A percentile compares a stretch with the other conserved stretches of the same genome.
These are phyloP conservation scores for Clamator glandarius DNA, from an alignment of 2,797 vertebrate genomes.

Conservation along the genomic window DNA sequence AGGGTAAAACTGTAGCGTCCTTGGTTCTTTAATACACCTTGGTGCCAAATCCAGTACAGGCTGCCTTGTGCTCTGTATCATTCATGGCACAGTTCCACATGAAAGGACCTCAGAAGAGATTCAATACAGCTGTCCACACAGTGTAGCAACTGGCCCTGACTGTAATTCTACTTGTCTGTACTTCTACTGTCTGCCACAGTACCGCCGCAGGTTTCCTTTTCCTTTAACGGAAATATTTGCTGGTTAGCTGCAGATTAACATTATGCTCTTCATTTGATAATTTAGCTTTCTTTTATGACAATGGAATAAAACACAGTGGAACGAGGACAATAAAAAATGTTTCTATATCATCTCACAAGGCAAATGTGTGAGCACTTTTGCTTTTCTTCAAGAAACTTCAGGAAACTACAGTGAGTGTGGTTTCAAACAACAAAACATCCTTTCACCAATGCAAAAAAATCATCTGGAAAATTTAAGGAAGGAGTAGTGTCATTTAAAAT, in stretches of 20 bases:
- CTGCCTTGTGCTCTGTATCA: neutral
- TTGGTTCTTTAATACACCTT: neutral
- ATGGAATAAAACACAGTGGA: neutral
- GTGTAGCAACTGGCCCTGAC: neutral
- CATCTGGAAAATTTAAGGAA: neutral
- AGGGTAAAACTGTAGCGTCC: neutral
- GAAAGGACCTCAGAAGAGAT: neutral
- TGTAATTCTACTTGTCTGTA: no score
- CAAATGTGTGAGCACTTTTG: neutral
- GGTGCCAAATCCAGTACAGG: neutral
- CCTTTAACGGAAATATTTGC: neutral
- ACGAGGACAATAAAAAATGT: neutral
- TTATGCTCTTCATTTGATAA: neutral
- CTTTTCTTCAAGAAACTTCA: neutral
- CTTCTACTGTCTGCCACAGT: neutral
- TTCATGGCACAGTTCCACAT: accelerated
- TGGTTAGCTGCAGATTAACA: neutral
- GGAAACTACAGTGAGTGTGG: neutral
- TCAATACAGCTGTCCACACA: neutral
- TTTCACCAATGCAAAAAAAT: neutral
- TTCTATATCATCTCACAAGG: neutral
- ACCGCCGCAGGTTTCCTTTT: neutral
- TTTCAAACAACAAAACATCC: neutral
- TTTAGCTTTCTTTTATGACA: neutral
- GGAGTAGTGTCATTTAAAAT: neutral